Evolutionary conservation across 2,888 invertebrate genomes (phyloP).

Genomic region (Eurytoma adleriae): DNA sequence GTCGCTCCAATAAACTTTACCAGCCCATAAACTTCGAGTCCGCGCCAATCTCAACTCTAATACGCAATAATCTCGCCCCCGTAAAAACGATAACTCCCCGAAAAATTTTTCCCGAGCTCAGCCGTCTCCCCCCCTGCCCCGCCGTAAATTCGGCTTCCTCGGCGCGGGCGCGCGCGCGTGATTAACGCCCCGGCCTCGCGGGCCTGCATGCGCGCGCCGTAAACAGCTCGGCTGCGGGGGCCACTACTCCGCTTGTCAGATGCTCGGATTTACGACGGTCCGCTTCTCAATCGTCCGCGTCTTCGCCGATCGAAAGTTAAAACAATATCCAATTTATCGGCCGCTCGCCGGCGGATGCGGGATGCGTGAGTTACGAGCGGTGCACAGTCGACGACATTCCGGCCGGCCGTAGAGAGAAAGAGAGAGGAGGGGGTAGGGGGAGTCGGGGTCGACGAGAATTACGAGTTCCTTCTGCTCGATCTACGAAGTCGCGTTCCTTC

Average conservation of each 20-base stretch:
- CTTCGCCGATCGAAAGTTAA: slow-evolving; percentile 71
- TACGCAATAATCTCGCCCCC: slow-evolving; percentile 27
- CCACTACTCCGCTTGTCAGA: neutral
- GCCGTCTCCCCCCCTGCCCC: neutral
- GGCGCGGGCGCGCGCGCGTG: too few species aligned
- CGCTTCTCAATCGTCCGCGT: slow-evolving; percentile 15
- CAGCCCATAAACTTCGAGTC: slow-evolving; percentile 1
- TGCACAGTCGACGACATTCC: slow-evolving; percentile 48
- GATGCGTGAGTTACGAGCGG: slow-evolving; percentile 57
- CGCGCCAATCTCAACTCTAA: slow-evolving; percentile 8
- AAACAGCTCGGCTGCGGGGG: slow-evolving; percentile 10
- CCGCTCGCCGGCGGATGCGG: slow-evolving; percentile 14
- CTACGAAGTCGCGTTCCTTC: slow-evolving; percentile 20
- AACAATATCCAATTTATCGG: slow-evolving; percentile 76
- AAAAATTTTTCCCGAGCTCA: slow-evolving; percentile 40
- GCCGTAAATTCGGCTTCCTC: slow-evolving; percentile 34
- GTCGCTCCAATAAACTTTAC: slow-evolving; percentile 36
- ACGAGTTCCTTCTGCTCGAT: slow-evolving; percentile 55
- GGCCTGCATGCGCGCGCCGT: slow-evolving; percentile 8
- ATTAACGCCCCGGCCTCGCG: slow-evolving; percentile 35
- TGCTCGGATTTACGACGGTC: slow-evolving; percentile 24
- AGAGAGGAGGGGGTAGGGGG: neutral
- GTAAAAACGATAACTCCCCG: slow-evolving; percentile 32
- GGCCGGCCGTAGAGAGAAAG: slow-evolving; percentile 47
- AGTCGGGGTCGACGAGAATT: slow-evolving; percentile 34